These are phyloP conservation scores for Seira ritae DNA, from an alignment of 2,888 invertebrate genomes.

Conservation along the genomic window DNA sequence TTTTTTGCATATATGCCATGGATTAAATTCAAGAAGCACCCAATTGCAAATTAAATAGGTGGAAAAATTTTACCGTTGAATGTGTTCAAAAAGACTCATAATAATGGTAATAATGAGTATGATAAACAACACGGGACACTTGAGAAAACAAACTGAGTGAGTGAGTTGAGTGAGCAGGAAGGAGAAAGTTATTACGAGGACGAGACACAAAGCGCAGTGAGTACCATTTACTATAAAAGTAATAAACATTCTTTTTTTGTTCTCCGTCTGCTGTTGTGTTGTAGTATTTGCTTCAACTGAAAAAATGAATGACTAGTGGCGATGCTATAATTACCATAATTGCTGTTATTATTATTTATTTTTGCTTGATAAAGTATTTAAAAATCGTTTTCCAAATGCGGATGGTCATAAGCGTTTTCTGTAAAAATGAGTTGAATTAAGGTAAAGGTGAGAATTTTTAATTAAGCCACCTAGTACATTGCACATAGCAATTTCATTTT, in stretches of 20 bases:
- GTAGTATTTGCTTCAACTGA: not conserved
- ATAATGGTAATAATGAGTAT: slow-evolving; percentile 41
- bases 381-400: slow-evolving; percentile 26
- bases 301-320: slow-evolving; percentile 36
- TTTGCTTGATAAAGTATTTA: slow-evolving; percentile 47
- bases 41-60: not conserved
- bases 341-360: slow-evolving; percentile 45
- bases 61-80: not conserved
- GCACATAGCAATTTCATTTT: not conserved
- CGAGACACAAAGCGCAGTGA: not conserved
- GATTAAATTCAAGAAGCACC: no score
- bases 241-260: not conserved
- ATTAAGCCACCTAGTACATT: slow-evolving; percentile 30
- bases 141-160: slow-evolving; percentile 48
- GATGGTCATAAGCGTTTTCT: slow-evolving; percentile 36
- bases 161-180: slow-evolving; percentile 55
- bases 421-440: slow-evolving; percentile 33
- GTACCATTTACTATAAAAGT: no score
- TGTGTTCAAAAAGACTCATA: not conserved
- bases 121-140: slow-evolving; percentile 60
- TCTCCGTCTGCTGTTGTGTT: not conserved
- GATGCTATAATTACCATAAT: slow-evolving; percentile 59
- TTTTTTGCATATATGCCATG: no score
- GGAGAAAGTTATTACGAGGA: slow-evolving; percentile 57
- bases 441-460: slow-evolving; percentile 62